phyloP scores from a whole-genome alignment of 64 coral and sea anemone species.

The Pocillopora damicornis region DNA sequence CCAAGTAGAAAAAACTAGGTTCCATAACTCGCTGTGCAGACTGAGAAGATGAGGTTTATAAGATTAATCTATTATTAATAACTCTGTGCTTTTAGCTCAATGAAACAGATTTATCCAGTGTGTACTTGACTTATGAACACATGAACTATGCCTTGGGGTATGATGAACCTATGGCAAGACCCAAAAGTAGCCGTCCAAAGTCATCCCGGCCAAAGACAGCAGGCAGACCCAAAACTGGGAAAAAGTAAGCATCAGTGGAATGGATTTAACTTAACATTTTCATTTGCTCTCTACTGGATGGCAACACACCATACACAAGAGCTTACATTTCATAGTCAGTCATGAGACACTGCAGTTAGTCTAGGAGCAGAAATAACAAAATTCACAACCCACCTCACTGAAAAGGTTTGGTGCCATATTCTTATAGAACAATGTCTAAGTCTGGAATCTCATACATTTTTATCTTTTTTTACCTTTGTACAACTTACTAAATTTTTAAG shows the following conservation, averaged over 20 bases:
- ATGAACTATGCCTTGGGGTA: constrained; percentile 61
- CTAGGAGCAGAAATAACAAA: no score
- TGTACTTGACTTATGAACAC: constrained; percentile 84
- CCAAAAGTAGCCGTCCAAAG: constrained; percentile 78
- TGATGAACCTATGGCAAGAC: constrained; percentile 50
- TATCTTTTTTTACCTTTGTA: no score
- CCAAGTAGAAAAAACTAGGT: no score
- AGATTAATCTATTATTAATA: no score
- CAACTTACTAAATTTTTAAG: no score
- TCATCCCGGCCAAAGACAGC: constrained; percentile 73
- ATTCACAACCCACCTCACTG: no score
- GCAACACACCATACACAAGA: background rate
- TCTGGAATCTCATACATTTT: no score
- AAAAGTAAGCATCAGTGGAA: constrained; percentile 35
- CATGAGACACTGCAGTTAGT: no score
- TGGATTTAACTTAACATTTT: background rate
- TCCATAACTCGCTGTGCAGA: no score
- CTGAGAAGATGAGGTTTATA: no score
- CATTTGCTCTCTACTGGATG: background rate
- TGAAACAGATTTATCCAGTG: constrained; percentile 91
- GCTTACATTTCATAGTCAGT: background rate
- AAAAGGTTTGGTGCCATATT: no score
- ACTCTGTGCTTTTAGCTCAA: constrained; percentile 24
- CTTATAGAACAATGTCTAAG: no score
- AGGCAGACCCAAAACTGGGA: constrained; percentile 74